Evolutionary conservation across 1,140 invertebrate genomes (phyloP).

Genomic region (Araneus ventricosus): DNA sequence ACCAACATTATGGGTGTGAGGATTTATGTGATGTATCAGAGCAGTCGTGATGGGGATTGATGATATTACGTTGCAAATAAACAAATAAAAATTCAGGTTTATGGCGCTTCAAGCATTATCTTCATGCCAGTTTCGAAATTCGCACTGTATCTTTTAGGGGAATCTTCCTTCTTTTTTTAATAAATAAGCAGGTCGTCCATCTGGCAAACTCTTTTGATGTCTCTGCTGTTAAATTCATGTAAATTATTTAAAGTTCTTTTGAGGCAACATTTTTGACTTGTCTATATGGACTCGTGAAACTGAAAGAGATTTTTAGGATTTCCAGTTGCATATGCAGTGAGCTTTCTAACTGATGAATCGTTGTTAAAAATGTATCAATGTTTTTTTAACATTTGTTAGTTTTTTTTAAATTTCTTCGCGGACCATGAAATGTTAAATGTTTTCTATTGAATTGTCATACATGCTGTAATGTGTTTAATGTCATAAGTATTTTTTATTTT

Average conservation of each 20-base stretch:
- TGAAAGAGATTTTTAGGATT: too few relatives aligned
- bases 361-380: too few relatives aligned
- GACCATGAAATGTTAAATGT: too few relatives aligned
- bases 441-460: too few relatives aligned
- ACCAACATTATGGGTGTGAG: constrained; percentile 37
- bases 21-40: constrained; percentile 30
- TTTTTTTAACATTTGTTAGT: too few relatives aligned
- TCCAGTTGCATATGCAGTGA: too few relatives aligned
- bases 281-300: too few relatives aligned
- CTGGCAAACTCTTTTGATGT: neutral
- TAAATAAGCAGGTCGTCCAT: neutral
- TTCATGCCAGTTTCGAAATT: constrained; percentile 9
- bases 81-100: constrained; percentile 26
- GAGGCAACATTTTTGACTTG: neutral
- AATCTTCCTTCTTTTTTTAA: neutral
- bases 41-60: constrained; percentile 23
- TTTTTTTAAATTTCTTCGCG: too few relatives aligned
- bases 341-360: too few relatives aligned
- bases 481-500: too few relatives aligned
- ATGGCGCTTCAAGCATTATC: neutral
- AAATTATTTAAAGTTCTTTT: neutral
- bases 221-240: neutral
- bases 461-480: too few relatives aligned
- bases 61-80: neutral
- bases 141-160: neutral